A percentile compares a stretch with the other conserved stretches of the same genome.
These are phyloP conservation scores for Addax nasomaculatus DNA, from an alignment of 2,113 vertebrate species.

Conservation along the genomic window DNA sequence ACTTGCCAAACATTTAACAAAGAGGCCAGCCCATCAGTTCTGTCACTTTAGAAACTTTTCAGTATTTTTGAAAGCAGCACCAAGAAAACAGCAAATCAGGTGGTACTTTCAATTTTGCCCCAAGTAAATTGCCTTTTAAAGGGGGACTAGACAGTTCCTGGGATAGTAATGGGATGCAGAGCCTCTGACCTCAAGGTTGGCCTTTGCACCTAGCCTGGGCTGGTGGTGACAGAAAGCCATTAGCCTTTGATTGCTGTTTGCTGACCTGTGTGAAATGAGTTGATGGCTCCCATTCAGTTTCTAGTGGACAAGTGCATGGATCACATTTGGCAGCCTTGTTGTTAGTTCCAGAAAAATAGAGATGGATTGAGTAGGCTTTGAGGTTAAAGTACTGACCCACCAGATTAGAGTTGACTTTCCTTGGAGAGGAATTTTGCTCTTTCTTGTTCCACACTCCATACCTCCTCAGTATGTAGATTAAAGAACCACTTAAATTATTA, in stretches of 20 bases:
- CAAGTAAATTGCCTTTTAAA: conserved; percentile 74
- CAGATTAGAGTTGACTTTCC: conserved; percentile 20
- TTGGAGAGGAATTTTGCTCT: not conserved
- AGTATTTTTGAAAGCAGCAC: conserved; percentile 45
- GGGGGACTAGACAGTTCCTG: conserved; percentile 43
- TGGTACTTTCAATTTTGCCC: conserved; percentile 71
- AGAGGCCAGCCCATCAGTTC: not conserved
- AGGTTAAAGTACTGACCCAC: conserved; percentile 47
- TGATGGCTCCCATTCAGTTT: conserved; percentile 59
- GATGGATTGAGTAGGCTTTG: conserved; percentile 46
- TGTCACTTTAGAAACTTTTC: conserved; percentile 58
- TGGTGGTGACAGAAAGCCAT: conserved; percentile 73
- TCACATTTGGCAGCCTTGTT: conserved; percentile 67
- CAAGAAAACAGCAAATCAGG: conserved; percentile 73
- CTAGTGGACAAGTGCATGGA: conserved; percentile 53
- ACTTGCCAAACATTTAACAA: not conserved
- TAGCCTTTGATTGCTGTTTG: conserved; percentile 69
- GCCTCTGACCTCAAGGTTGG: conserved; percentile 52
- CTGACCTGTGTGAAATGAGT: conserved; percentile 66
- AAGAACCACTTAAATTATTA: not conserved
- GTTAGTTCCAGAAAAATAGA: conserved; percentile 56
- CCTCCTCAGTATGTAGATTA: not conserved
- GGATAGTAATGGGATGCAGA: conserved; percentile 71
- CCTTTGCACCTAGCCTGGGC: conserved; percentile 65
- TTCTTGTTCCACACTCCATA: not conserved